phyloP scores from a whole-genome alignment of 2,113 vertebrate species.

The Emydocephalus ijimae region DNA sequence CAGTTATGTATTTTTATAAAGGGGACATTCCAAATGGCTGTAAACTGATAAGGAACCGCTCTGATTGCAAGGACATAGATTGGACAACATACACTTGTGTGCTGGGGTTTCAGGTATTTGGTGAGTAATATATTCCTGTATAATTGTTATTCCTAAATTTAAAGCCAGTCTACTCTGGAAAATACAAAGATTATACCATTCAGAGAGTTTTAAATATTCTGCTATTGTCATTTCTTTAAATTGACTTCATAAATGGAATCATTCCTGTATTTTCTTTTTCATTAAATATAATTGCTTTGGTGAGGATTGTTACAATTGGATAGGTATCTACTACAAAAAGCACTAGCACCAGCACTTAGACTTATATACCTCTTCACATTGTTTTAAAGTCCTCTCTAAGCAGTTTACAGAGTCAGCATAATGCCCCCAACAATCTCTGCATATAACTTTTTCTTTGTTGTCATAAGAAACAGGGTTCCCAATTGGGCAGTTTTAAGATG shows the following conservation, averaged over 20 bases:
- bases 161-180: not conserved
- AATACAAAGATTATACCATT: not conserved
- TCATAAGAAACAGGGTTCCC: not conserved
- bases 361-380: too few relatives aligned
- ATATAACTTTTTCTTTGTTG: not conserved
- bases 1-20: conserved; percentile 55
- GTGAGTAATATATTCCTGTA: conserved; percentile 69
- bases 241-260: not conserved
- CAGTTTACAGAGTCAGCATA: too few relatives aligned
- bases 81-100: conserved; percentile 97
- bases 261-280: not conserved
- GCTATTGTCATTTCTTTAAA: not conserved
- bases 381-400: too few relatives aligned
- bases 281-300: not conserved
- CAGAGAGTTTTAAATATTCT: not conserved
- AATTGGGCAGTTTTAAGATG: not conserved
- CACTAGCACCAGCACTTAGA: too few relatives aligned
- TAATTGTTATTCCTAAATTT: not conserved
- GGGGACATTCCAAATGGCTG: conserved; percentile 94
- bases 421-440: too few relatives aligned
- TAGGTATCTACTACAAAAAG: not conserved
- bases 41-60: conserved; percentile 93
- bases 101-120: conserved; percentile 95
- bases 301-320: not conserved
- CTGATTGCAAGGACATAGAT: conserved; percentile 95